Conservation (phyloP, 2,113 vertebrate genomes). For the Saguinus imperator region DNA sequence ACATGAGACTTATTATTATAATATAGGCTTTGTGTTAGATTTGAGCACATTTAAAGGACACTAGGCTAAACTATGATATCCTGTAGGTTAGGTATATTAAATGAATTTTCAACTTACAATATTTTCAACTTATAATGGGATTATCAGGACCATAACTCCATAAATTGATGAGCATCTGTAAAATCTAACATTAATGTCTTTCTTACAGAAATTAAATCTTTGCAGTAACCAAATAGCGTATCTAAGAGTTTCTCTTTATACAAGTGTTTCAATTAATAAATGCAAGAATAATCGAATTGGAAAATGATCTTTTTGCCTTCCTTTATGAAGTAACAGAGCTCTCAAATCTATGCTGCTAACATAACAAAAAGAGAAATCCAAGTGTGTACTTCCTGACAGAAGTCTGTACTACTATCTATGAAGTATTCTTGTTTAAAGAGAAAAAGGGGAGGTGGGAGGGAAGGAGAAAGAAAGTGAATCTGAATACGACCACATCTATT, state of each 20-base stretch:
- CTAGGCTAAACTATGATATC: background rate
- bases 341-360: background rate
- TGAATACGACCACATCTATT: background rate
- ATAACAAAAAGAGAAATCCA: background rate
- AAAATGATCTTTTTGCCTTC: background rate
- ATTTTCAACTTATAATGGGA: background rate
- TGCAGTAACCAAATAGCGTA: background rate
- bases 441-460: background rate
- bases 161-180: background rate
- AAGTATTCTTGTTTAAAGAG: background rate
- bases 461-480: background rate
- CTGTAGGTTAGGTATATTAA: background rate
- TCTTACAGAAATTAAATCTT: background rate
- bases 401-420: background rate
- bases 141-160: background rate
- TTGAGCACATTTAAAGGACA: background rate
- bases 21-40: background rate
- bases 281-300: background rate
- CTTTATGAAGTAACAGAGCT: background rate
- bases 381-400: background rate
- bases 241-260: background rate
- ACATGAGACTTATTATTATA: background rate
- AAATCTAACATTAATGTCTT: background rate
- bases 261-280: background rate
- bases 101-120: background rate